Percentiles rank a stretch among this genome's conserved stretches.
phyloP scores from a whole-genome alignment of 2,888 invertebrate genomes.

The Thera britannica region DNA sequence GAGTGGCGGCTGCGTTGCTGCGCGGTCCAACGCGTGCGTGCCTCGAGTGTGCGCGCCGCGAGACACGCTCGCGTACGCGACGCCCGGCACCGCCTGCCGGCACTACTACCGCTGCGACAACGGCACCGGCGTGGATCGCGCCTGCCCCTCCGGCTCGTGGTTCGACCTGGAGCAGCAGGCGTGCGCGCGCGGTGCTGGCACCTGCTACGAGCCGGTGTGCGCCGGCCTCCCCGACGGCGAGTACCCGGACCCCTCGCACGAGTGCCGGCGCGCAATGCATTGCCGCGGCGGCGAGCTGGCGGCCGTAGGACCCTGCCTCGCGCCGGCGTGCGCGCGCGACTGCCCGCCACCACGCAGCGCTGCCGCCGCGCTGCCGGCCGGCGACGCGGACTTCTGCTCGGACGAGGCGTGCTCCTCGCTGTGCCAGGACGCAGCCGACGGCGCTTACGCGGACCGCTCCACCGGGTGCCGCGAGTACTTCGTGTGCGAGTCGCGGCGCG shows the following conservation, averaged over 20 bases:
- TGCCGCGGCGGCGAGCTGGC: slow-evolving; percentile 79
- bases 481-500: slow-evolving; percentile 82
- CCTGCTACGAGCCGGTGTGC: slow-evolving; percentile 86
- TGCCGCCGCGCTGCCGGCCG: slow-evolving; percentile 76
- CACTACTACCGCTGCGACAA: slow-evolving; percentile 85
- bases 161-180: slow-evolving; percentile 83
- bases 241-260: slow-evolving; percentile 84
- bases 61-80: slow-evolving; percentile 77
- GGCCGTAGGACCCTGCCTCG: slow-evolving; percentile 66
- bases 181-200: slow-evolving; percentile 81
- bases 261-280: slow-evolving; percentile 79
- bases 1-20: slow-evolving; percentile 71
- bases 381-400: slow-evolving; percentile 80
- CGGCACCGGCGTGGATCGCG: slow-evolving; percentile 74
- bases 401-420: slow-evolving; percentile 78
- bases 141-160: slow-evolving; percentile 82
- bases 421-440: slow-evolving; percentile 80
- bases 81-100: slow-evolving; percentile 83
- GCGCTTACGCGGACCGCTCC: slow-evolving; percentile 83
- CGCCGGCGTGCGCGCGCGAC: slow-evolving; percentile 52
- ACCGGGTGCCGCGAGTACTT: slow-evolving; percentile 85
- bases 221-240: slow-evolving; percentile 83
- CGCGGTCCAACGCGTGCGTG: slow-evolving; percentile 66
- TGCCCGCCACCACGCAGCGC: slow-evolving; percentile 75
- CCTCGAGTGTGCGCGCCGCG: slow-evolving; percentile 67